These are phyloP conservation scores for Circaetus gallicus DNA, from an alignment of 2,113 vertebrate species.

Conservation along the genomic window DNA sequence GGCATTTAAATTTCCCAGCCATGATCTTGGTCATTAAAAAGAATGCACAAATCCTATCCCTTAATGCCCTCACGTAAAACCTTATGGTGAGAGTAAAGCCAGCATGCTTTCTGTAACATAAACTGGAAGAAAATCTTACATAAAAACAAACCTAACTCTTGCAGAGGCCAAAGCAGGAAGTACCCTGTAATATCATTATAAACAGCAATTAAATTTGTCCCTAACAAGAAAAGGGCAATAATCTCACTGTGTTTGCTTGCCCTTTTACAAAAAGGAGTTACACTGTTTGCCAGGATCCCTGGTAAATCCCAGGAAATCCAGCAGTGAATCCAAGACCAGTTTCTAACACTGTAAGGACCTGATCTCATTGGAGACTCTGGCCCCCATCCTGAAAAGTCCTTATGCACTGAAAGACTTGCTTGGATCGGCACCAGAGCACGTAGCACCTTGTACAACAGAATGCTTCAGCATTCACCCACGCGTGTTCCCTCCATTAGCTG, in stretches of 20 bases:
- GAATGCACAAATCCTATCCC: not conserved
- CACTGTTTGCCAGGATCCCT: not conserved
- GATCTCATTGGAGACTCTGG: not conserved
- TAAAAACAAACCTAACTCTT: not conserved
- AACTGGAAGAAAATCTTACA: accelerated
- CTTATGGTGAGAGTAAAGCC: not conserved
- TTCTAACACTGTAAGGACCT: not conserved
- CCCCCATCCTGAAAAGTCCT: not conserved
- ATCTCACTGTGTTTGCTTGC: not conserved
- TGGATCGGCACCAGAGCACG: not conserved
- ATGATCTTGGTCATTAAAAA: not conserved
- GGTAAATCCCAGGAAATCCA: not conserved
- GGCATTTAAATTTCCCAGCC: not conserved
- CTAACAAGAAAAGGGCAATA: not conserved
- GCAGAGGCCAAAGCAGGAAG: not conserved
- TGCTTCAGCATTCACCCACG: accelerated
- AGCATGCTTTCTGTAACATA: not conserved
- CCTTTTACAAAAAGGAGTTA: not conserved
- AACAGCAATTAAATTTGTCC: not conserved
- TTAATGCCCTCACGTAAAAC: not conserved
- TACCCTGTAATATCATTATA: not conserved
- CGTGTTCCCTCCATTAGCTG: not conserved
- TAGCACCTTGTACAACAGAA: not conserved
- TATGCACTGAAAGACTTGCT: accelerated
- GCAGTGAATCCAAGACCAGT: not conserved